Conservation (phyloP, 2,888 invertebrate genomes). For the Villa cingulata region DNA sequence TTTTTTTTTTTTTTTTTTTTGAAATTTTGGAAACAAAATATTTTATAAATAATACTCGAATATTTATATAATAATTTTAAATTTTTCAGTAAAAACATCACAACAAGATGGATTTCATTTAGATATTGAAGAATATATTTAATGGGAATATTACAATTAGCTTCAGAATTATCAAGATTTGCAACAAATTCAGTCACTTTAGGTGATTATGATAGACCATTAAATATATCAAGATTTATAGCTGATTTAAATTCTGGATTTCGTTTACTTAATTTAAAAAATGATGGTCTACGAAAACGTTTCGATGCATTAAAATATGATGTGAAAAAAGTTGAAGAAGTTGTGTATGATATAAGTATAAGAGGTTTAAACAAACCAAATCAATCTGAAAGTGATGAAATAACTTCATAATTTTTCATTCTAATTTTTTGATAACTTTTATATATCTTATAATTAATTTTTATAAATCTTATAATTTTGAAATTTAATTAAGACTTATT, state of each 20-base stretch:
- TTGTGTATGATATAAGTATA: conserved; percentile 77
- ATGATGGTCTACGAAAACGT: conserved; percentile 71
- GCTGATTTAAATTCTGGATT: conserved; percentile 81
- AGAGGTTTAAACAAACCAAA: conserved; percentile 44
- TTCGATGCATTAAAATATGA: conserved; percentile 84
- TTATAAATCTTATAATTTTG: no score
- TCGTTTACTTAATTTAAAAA: conserved; percentile 77
- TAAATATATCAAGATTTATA: conserved; percentile 75
- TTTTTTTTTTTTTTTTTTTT: conserved; percentile 3
- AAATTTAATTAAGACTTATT: no score
- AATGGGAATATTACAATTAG: conserved; percentile 66
- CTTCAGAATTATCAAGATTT: conserved; percentile 69
- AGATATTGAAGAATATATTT: conserved; percentile 85
- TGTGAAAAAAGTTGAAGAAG: conserved; percentile 86
- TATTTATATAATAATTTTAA: background rate
- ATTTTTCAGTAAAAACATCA: conserved; percentile 48
- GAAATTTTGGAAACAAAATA: background rate
- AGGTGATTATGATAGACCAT: conserved; percentile 67
- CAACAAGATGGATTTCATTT: conserved; percentile 68
- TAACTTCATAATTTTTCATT: no score
- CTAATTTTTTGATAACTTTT: no score
- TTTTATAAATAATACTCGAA: background rate
- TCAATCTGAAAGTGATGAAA: conserved; percentile 2
- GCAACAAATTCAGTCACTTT: conserved; percentile 75
- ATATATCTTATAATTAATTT: no score